Conservation (phyloP, 2,888 invertebrate species). For the Anoplius nigerrimus region DNA sequence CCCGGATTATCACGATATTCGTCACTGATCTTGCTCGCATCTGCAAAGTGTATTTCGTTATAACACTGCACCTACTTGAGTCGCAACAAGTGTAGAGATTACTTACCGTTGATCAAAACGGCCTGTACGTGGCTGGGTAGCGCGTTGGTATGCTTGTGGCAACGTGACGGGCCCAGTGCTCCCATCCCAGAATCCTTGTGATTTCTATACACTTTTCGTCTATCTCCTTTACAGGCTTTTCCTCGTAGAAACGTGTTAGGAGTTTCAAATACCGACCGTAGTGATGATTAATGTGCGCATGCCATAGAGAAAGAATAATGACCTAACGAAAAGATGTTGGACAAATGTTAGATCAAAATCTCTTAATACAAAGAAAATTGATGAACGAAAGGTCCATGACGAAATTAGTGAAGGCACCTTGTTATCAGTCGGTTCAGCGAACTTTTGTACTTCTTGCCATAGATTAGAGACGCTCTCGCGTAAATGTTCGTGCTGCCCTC, state of each 20-base stretch:
- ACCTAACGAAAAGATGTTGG: conserved; percentile 75
- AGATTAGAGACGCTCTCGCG: conserved; percentile 79
- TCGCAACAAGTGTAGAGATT: not conserved
- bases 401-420: no score
- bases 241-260: conserved; percentile 86
- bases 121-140: conserved; percentile 82
- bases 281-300: conserved; percentile 86
- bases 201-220: conserved; percentile 83
- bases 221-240: conserved; percentile 84
- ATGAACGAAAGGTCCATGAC: not conserved
- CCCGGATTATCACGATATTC: conserved; percentile 36
- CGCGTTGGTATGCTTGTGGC: conserved; percentile 80
- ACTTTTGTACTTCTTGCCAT: conserved; percentile 86
- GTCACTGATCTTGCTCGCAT: conserved; percentile 11
- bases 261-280: conserved; percentile 89
- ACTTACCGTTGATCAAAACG: conserved; percentile 79
- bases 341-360: no score
- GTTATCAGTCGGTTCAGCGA: conserved; percentile 85
- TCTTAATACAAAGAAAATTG: not conserved
- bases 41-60: no score
- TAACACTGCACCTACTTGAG: not conserved
- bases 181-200: conserved; percentile 83
- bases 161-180: conserved; percentile 79
- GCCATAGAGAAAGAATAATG: conserved; percentile 87
- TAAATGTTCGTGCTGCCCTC: conserved; percentile 70